Evolutionary conservation across 2,888 invertebrate genomes (phyloP).

Genomic region (Drosophila cognata): DNA sequence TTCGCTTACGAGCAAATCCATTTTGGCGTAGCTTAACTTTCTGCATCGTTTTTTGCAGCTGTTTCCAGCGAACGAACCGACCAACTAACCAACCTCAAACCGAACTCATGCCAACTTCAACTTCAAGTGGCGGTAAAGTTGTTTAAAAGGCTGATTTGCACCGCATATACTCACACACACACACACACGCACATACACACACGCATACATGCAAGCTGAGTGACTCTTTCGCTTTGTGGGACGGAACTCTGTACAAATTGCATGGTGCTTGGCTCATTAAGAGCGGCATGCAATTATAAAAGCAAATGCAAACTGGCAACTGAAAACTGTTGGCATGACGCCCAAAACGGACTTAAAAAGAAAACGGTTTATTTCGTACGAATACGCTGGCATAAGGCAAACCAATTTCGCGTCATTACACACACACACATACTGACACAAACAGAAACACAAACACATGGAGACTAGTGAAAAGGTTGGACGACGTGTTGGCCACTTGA

Average conservation of each 20-base stretch:
- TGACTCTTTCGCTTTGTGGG: conserved; percentile 17
- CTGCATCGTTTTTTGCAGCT: conserved; percentile 59
- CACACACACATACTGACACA: conserved; percentile 25
- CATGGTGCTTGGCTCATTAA: conserved; percentile 74
- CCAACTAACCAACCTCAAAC: conserved; percentile 61
- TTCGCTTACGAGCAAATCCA: conserved; percentile 77
- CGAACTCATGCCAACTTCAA: conserved; percentile 53
- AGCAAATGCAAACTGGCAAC: conserved; percentile 69
- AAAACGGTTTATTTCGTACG: conserved; percentile 79
- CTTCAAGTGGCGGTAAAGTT: conserved; percentile 72
- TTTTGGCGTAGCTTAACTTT: conserved; percentile 69
- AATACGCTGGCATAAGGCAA: conserved; percentile 70
- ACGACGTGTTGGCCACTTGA: conserved; percentile 78
- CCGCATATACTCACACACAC: conserved; percentile 16
- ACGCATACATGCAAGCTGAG: conserved; percentile 8
- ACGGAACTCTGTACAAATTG: conserved; percentile 61
- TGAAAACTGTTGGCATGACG: conserved; percentile 40
- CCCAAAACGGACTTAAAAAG: conserved; percentile 63
- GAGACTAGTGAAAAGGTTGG: conserved; percentile 6
- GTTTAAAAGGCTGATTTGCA: conserved; percentile 65
- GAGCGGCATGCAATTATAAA: conserved; percentile 76
- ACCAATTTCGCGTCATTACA: conserved; percentile 75
- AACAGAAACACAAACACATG: neutral
- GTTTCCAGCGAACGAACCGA: conserved; percentile 30
- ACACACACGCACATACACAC: neutral